Conservation (phyloP, 2,888 invertebrate species). For the Brassicogethes aeneus region DNA sequence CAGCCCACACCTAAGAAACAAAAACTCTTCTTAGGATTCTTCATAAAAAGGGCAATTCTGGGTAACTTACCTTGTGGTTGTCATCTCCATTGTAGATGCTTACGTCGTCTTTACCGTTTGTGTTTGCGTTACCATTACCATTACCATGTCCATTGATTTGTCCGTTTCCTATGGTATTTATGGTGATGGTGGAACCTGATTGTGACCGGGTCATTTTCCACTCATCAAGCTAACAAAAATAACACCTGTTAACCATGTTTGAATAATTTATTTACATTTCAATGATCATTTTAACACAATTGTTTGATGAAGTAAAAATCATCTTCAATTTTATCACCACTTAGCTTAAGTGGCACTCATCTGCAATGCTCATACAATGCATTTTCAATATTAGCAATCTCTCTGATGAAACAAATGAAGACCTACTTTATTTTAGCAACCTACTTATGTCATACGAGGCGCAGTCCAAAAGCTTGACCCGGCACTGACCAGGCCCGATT, state of each 20-base stretch:
- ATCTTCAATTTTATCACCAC: background rate
- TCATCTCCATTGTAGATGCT: conserved; percentile 86
- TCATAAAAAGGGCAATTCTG: background rate
- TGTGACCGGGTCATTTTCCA: conserved; percentile 48
- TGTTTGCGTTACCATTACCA: too few relatives aligned
- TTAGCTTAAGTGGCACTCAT: background rate
- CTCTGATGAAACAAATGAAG: too few relatives aligned
- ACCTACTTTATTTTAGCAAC: too few relatives aligned
- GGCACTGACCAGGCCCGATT: too few relatives aligned
- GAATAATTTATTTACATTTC: background rate
- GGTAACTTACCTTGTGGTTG: conserved; percentile 86
- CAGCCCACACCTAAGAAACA: conserved; percentile 66
- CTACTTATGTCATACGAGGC: too few relatives aligned
- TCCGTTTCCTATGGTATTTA: conserved; percentile 47
- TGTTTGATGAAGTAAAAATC: too few relatives aligned
- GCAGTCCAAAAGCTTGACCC: too few relatives aligned
- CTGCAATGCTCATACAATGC: too few relatives aligned
- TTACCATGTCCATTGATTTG: too few relatives aligned
- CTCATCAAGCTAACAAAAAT: conserved; percentile 42
- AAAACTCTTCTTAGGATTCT: too few relatives aligned
- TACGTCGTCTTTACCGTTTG: conserved; percentile 73
- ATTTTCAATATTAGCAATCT: too few relatives aligned
- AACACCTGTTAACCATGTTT: background rate
- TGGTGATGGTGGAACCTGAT: conserved; percentile 51
- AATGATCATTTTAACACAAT: background rate